These are phyloP conservation scores for Larimichthys polyactis DNA, from an alignment of 2,113 vertebrate genomes.

Conservation along the genomic window DNA sequence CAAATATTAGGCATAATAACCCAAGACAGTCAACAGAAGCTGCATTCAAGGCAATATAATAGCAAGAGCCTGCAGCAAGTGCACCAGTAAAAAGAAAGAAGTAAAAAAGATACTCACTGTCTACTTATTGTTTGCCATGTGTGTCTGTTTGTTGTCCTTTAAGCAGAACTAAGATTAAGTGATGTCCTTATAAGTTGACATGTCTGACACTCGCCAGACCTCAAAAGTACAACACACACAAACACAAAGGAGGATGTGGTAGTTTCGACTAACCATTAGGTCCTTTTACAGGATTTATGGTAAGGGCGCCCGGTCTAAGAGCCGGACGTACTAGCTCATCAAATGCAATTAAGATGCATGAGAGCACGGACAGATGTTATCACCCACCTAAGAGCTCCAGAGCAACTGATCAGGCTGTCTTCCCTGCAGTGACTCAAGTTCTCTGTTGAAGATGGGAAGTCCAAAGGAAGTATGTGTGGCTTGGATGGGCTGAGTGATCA, in stretches of 20 bases:
- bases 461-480: slow-evolving; percentile 24
- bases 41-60: slow-evolving; percentile 10
- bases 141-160: slow-evolving; percentile 3
- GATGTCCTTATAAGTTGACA: slow-evolving; percentile 25
- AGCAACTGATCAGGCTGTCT: slow-evolving; percentile 26
- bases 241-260: slow-evolving; percentile 45
- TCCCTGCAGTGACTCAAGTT: slow-evolving; percentile 49
- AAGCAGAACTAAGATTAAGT: slow-evolving; percentile 45
- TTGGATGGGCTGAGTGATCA: neutral
- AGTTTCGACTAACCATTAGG: slow-evolving; percentile 65
- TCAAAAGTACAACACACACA: slow-evolving; percentile 30
- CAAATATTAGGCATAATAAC: slow-evolving; percentile 27
- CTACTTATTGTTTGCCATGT: slow-evolving; percentile 1
- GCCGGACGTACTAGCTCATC: slow-evolving; percentile 57
- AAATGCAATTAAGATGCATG: slow-evolving; percentile 74
- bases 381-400: slow-evolving; percentile 62
- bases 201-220: slow-evolving; percentile 69
- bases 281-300: slow-evolving; percentile 60
- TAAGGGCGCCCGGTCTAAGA: slow-evolving; percentile 43
- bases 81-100: neutral
- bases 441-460: slow-evolving; percentile 31
- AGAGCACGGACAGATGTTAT: slow-evolving; percentile 71
- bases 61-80: neutral
- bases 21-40: slow-evolving; percentile 14
- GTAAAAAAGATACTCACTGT: neutral